Evolutionary conservation across 2,797 vertebrate species (phyloP).

Genomic region (Brachymystax lenok): DNA sequence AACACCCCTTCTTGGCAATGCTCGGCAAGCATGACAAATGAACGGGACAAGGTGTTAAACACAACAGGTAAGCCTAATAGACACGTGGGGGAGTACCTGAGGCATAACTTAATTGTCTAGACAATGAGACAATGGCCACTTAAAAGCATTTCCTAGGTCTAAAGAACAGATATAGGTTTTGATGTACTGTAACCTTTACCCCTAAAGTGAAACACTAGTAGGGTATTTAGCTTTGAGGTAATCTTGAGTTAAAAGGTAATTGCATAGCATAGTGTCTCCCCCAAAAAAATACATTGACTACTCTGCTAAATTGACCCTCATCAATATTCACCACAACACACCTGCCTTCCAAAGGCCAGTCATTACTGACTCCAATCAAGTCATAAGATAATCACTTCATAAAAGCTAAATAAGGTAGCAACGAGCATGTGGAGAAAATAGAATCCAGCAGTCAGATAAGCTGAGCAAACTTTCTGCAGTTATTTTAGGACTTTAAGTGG

Average conservation of each 20-base stretch:
- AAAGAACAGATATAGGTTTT: background rate
- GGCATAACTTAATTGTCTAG: background rate
- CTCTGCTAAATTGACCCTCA: background rate
- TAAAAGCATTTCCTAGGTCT: background rate
- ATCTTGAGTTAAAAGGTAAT: background rate
- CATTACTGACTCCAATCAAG: background rate
- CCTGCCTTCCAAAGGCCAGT: background rate
- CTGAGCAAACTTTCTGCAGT: background rate
- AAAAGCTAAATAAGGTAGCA: background rate
- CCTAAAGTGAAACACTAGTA: background rate
- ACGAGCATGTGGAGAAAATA: background rate
- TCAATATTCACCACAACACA: slow-evolving; percentile 6
- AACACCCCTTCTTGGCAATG: background rate
- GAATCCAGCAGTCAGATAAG: background rate
- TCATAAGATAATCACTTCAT: background rate
- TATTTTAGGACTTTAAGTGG: background rate
- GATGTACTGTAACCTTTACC: background rate
- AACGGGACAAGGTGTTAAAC: background rate
- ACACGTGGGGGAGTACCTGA: background rate
- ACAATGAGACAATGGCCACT: background rate
- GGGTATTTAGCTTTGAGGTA: background rate
- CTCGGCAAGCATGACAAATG: background rate
- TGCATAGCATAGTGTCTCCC: background rate
- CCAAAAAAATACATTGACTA: background rate
- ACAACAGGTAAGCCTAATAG: background rate